These are phyloP conservation scores for Thaumetopoea pityocampa DNA, from an alignment of 1,140 invertebrate genomes.

Conservation along the genomic window DNA sequence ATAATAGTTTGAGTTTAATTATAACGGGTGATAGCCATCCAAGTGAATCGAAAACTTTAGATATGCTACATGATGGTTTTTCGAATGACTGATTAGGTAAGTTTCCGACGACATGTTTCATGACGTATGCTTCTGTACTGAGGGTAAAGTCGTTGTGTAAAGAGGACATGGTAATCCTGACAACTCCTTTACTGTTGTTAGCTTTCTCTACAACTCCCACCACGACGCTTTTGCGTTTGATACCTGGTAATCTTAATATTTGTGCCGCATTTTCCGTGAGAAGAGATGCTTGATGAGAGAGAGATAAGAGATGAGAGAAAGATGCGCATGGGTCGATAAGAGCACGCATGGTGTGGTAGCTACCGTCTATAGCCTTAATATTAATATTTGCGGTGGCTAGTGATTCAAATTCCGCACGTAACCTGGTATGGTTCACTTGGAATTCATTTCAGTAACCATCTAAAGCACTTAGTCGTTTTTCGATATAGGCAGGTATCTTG, in stretches of 20 bases:
- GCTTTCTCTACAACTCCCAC: conserved; percentile 6
- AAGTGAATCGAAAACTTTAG: too few relatives aligned
- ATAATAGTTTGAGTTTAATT: too few relatives aligned
- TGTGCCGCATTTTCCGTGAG: conserved; percentile 24
- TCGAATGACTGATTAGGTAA: conserved; percentile 23
- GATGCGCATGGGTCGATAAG: conserved; percentile 31
- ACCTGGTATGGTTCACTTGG: too few relatives aligned
- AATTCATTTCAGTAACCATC: too few relatives aligned
- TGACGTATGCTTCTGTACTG: conserved; percentile 16
- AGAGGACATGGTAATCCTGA: conserved; percentile 4
- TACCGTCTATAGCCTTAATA: too few relatives aligned
- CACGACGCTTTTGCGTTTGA: conserved; percentile 7
- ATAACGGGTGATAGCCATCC: too few relatives aligned
- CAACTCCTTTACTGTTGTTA: conserved; percentile 13
- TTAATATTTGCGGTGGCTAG: too few relatives aligned
- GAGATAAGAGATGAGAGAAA: too few relatives aligned
- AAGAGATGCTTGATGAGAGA: conserved; percentile 22
- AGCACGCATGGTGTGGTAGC: conserved; percentile 7
- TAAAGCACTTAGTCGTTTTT: too few relatives aligned
- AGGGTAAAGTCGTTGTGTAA: conserved; percentile 15
- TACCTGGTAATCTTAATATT: conserved; percentile 12
- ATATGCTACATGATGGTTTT: conserved; percentile 16
- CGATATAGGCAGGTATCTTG: too few relatives aligned
- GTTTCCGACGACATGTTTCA: conserved; percentile 18
- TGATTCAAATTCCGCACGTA: too few relatives aligned